Evolutionary conservation across 2,888 invertebrate species (phyloP).

Genomic region (Dryococelus australis): DNA sequence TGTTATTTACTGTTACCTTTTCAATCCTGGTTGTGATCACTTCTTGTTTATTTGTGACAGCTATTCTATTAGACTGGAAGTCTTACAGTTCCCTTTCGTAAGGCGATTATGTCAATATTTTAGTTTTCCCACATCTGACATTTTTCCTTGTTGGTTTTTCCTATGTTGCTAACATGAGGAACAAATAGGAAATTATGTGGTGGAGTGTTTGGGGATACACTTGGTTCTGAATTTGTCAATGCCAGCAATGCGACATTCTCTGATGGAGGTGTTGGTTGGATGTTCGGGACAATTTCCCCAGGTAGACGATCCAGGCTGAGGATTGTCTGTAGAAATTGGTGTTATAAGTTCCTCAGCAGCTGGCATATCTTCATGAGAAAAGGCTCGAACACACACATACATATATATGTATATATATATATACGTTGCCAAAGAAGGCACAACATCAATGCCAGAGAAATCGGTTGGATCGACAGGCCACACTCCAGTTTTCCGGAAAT

Average conservation of each 20-base stretch:
- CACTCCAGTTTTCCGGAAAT: constrained; percentile 28
- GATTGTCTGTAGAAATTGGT: not conserved
- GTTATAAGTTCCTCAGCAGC: constrained; percentile 17
- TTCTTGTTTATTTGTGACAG: not conserved
- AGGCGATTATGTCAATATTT: constrained; percentile 26
- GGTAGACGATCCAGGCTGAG: constrained; percentile 24
- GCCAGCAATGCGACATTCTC: not conserved
- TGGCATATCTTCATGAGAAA: not conserved
- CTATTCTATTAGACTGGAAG: not conserved
- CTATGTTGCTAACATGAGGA: not conserved
- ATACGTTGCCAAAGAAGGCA: constrained; percentile 28
- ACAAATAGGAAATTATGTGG: not conserved
- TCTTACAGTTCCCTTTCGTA: constrained; percentile 23
- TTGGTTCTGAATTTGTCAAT: not conserved
- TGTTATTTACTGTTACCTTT: not conserved
- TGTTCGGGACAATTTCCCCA: not conserved
- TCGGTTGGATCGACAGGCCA: not conserved
- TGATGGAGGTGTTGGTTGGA: not conserved
- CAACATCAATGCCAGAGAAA: constrained; percentile 30
- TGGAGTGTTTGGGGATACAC: not conserved
- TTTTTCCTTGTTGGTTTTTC: not conserved
- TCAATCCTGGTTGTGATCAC: not conserved
- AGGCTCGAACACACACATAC: no score
- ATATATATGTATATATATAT: no score
- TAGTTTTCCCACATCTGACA: not conserved